These are phyloP conservation scores for Melanotaenia boesemani DNA, from an alignment of 2,797 vertebrate genomes.

Conservation along the genomic window DNA sequence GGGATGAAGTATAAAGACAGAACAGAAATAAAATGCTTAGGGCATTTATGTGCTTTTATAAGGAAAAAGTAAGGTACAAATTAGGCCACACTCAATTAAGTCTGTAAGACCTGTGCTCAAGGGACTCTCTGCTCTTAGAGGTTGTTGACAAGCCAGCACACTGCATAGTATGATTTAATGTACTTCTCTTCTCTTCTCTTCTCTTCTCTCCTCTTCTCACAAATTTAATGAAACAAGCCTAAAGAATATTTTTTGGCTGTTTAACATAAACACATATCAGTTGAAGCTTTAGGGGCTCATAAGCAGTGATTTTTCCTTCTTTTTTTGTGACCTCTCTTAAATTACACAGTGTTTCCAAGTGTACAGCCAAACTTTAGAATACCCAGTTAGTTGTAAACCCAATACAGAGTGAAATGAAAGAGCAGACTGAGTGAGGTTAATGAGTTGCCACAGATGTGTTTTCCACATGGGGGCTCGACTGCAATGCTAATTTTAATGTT, in stretches of 20 bases:
- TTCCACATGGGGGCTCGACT: conserved; percentile 53
- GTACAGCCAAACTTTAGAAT: neutral
- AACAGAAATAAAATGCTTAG: conserved; percentile 71
- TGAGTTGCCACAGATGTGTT: conserved; percentile 65
- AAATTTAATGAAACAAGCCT: conserved; percentile 8
- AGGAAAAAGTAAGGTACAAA: conserved; percentile 77
- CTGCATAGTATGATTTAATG: conserved; percentile 65
- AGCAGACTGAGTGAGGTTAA: conserved; percentile 56
- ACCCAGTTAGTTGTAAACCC: conserved; percentile 3
- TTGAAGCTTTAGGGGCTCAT: conserved; percentile 2
- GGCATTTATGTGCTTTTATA: conserved; percentile 81
- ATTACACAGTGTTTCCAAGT: neutral
- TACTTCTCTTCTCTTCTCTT: conserved; percentile 17
- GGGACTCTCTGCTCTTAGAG: conserved; percentile 79
- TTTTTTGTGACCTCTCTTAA: neutral
- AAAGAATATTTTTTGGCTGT: neutral
- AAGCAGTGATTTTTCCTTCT: neutral
- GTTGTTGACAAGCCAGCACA: conserved; percentile 68
- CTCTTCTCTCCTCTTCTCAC: neutral
- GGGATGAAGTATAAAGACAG: conserved; percentile 68
- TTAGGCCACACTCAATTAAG: conserved; percentile 83
- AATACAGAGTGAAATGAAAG: conserved; percentile 46
- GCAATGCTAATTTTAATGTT: conserved; percentile 49
- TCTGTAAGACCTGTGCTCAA: conserved; percentile 72
- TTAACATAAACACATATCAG: neutral